These are phyloP conservation scores for Semaprochilodus insignis DNA, from an alignment of 2,797 vertebrate species.

Conservation along the genomic window DNA sequence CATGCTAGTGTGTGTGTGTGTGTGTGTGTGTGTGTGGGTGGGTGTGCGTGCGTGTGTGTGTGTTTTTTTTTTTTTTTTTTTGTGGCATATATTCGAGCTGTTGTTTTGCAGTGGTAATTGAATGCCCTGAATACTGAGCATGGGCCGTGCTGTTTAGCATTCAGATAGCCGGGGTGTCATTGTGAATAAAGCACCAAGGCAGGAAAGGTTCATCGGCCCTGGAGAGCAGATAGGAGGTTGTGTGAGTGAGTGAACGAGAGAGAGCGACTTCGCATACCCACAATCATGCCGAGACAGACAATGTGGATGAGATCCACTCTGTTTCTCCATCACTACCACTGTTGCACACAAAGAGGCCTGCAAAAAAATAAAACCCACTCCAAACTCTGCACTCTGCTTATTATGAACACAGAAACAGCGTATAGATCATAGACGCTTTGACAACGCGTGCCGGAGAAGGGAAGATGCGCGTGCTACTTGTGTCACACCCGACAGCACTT, in stretches of 20 bases:
- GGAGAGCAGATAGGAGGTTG: conserved; percentile 57
- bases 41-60: too few relatives aligned
- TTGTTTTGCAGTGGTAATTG: conserved; percentile 46
- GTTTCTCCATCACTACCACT: conserved; percentile 11
- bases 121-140: conserved; percentile 53
- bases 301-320: conserved; percentile 21
- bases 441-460: neutral
- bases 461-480: neutral
- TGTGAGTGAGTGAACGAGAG: conserved; percentile 37
- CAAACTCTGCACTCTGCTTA: neutral
- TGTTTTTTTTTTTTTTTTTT: conserved; percentile 1
- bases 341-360: neutral
- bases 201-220: conserved; percentile 49
- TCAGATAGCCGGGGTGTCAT: conserved; percentile 55
- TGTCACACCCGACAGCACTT: conserved; percentile 23
- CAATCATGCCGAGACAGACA: conserved; percentile 29
- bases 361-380: neutral
- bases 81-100: conserved; percentile 18
- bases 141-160: conserved; percentile 60
- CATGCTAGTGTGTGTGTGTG: conserved; percentile 23
- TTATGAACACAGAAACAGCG: neutral
- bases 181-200: conserved; percentile 48
- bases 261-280: conserved; percentile 25
- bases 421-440: neutral
- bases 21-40: too few relatives aligned